Evolutionary conservation across 2,888 invertebrate species (phyloP), one percentile per base, ranked within the genome.

Genomic region (Dinocampus coccinellae): DNA sequence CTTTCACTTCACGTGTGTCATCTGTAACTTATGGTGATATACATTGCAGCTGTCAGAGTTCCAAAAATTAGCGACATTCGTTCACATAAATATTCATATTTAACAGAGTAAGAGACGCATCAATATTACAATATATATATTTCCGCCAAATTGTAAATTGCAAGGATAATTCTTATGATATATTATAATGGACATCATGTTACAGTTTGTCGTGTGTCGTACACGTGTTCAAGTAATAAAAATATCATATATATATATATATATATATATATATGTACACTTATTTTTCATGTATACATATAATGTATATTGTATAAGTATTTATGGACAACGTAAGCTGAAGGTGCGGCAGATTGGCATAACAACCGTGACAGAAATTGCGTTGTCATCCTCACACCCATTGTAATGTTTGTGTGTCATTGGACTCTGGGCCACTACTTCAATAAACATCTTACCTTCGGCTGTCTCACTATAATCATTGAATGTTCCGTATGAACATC

Each of bases 311-410:
- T n/a, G n/a, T n/a, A n/a, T n/a, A n/a, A n/a, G n/a, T n/a, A n/a
- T n/a, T n/a, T n/a, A n/a, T 9, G 36, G 16, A 16, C 3, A 20
- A 34, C 33, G 24, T 6, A 22, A 39, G 24, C 24, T 22, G 62
- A n/a, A 62, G 81, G 81, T 80, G 78, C 79, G 78, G 79, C 75
- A 75, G 78, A 82, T 78, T 76, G 78, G 74, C 78, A 74, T 79
- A 82, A 83, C 81, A 75, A 79, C 79, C 81, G 80, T 77, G 79
- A 77, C 62, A 55, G 57, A 73, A 52, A 61, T 74, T 80, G 83
- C 81, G 76, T 74, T 80, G 81, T 83, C 81, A 82, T 83, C 79
- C 75, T 73, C 78, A 72, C 74, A 70, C 78, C 75, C 53, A 29
- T 47, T 47, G 70, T 33, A 64, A 34, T 11, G 34, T 29, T 10